A percentile compares a stretch with the other conserved stretches of the same genome.
Conservation (phyloP, 2,888 invertebrate species). For the Tuta absoluta region DNA sequence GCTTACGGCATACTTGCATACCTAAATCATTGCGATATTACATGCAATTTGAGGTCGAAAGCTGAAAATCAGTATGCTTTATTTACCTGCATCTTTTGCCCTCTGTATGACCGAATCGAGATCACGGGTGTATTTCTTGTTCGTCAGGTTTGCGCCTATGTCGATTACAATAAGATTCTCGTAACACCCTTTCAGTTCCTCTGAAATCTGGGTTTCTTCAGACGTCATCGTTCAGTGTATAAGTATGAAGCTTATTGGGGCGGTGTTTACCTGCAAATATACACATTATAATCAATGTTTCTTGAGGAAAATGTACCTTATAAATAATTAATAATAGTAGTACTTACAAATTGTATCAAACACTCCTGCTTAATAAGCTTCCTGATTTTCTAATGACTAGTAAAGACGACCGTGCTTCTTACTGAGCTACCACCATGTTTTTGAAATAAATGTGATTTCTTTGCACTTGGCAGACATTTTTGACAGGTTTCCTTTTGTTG, state of each 20-base stretch:
- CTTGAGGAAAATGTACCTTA: neutral
- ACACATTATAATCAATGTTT: neutral
- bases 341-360: slow-evolving; percentile 79
- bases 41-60: slow-evolving; percentile 43
- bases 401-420: slow-evolving; percentile 66
- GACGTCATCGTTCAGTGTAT: slow-evolving; percentile 72
- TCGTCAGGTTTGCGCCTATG: slow-evolving; percentile 95
- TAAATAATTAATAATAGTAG: neutral
- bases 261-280: slow-evolving; percentile 72
- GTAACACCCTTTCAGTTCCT: slow-evolving; percentile 88
- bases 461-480: neutral
- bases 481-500: neutral
- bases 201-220: slow-evolving; percentile 76
- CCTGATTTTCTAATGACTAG: slow-evolving; percentile 65
- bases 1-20: slow-evolving; percentile 40
- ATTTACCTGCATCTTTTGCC: slow-evolving; percentile 93
- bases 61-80: neutral
- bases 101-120: slow-evolving; percentile 94
- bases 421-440: slow-evolving; percentile 80
- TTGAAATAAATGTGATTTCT: slow-evolving; percentile 38
- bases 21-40: slow-evolving; percentile 38
- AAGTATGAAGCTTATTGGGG: slow-evolving; percentile 73
- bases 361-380: slow-evolving; percentile 79
- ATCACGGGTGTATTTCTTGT: slow-evolving; percentile 95
- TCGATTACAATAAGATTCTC: slow-evolving; percentile 96